Percentiles rank a stretch among this genome's conserved stretches.
These are phyloP conservation scores for Limnephilus rhombicus DNA, from an alignment of 2,888 invertebrate species.

Conservation along the genomic window DNA sequence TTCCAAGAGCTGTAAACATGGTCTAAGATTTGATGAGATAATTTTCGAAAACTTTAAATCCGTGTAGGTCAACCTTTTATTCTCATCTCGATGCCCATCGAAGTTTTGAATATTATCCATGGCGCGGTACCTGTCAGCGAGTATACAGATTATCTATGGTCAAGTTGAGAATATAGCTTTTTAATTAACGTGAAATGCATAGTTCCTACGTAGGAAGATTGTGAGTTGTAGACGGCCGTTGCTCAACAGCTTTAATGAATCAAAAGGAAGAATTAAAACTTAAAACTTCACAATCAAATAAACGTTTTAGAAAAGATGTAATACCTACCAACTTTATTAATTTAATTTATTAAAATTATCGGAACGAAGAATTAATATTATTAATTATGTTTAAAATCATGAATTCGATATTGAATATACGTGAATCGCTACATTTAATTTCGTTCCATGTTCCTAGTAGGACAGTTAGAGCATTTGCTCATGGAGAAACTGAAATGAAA, in stretches of 20 bases:
- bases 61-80: background rate
- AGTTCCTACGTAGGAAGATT: background rate
- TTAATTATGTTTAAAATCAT: too few species aligned
- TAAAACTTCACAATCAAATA: background rate
- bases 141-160: background rate
- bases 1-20: background rate
- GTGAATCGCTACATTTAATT: too few species aligned
- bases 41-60: background rate
- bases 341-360: too few species aligned
- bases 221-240: background rate
- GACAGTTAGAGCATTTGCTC: too few species aligned
- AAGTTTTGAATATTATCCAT: constrained; percentile 7
- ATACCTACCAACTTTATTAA: too few species aligned
- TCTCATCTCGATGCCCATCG: background rate
- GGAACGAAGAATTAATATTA: too few species aligned
- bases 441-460: too few species aligned
- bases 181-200: background rate
- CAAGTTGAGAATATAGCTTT: background rate
- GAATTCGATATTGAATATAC: too few species aligned
- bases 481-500: too few species aligned
- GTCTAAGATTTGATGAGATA: background rate
- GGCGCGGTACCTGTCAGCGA: constrained; percentile 17
- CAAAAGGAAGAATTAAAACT: background rate
- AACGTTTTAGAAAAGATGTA: too few species aligned
- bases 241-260: background rate